These are phyloP conservation scores for Sinocyclocheilus grahami DNA, from an alignment of 2,113 vertebrate species.

Conservation along the genomic window DNA sequence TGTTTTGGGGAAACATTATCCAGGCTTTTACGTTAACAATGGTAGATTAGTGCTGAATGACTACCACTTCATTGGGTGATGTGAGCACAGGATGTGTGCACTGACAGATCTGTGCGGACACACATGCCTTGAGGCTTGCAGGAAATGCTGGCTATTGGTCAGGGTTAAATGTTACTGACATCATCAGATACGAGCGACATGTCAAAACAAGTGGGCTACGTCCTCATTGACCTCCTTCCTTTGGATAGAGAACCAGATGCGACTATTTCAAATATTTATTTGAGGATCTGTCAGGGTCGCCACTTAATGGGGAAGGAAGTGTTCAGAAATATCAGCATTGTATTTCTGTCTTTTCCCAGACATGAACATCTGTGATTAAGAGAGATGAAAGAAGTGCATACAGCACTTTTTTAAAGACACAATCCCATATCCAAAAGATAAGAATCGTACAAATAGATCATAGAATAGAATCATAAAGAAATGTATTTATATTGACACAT, in stretches of 20 bases:
- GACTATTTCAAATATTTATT: constrained; percentile 25
- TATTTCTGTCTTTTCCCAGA: constrained; percentile 39
- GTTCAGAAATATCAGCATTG: constrained; percentile 5
- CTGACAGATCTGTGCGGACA: constrained; percentile 41
- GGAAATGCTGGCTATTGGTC: constrained; percentile 40
- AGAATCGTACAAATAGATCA: too few species aligned
- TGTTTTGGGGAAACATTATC: constrained; percentile 22
- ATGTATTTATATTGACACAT: neutral
- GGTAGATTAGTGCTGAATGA: constrained; percentile 9
- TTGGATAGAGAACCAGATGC: constrained; percentile 19
- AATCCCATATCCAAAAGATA: constrained; percentile 21
- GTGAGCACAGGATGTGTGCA: constrained; percentile 34
- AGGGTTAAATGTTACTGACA: constrained; percentile 29
- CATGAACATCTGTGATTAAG: constrained; percentile 42
- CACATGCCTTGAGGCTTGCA: constrained; percentile 24
- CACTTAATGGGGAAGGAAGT: constrained; percentile 34
- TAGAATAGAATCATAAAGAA: neutral
- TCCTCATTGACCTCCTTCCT: constrained; percentile 26
- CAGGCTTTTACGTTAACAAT: neutral
- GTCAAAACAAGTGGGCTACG: constrained; percentile 13
- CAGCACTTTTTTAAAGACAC: neutral
- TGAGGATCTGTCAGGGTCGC: constrained; percentile 32
- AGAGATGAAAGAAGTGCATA: constrained; percentile 34
- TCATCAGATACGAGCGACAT: neutral
- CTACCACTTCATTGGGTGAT: constrained; percentile 22